Percentiles rank a stretch among this genome's conserved stretches.
Evolutionary conservation across 2,113 vertebrate species (phyloP).

Genomic region (Actenoides lindsayi): DNA sequence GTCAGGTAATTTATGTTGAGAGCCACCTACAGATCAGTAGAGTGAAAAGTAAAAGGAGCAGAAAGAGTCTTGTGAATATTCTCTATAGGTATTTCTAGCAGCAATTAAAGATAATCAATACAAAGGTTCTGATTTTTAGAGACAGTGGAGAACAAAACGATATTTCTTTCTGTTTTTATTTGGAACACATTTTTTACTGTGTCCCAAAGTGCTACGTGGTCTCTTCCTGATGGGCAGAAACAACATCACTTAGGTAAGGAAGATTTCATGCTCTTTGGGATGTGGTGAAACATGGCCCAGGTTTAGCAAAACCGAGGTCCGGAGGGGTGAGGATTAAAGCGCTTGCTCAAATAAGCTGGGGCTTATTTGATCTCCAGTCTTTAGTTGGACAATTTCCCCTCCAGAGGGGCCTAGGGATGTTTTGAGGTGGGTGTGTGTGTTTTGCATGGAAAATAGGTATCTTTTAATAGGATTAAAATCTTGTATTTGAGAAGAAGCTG

Average conservation of each 20-base stretch:
- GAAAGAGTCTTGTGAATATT: not conserved
- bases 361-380: not conserved
- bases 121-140: not conserved
- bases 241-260: not conserved
- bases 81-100: not conserved
- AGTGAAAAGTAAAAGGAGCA: too few relatives aligned
- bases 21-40: too few relatives aligned
- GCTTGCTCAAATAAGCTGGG: not conserved
- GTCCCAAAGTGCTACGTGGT: not conserved
- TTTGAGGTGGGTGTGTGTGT: not conserved
- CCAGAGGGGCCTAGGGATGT: not conserved
- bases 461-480: not conserved
- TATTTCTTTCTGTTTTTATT: not conserved
- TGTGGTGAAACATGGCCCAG: not conserved
- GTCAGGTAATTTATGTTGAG: too few relatives aligned
- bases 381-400: not conserved
- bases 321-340: not conserved
- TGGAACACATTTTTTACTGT: not conserved
- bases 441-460: not conserved
- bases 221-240: not conserved
- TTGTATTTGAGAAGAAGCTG: not conserved
- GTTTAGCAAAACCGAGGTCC: not conserved
- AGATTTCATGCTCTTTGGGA: not conserved
- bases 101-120: not conserved
- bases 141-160: too few relatives aligned